Evolutionary conservation across 2,888 invertebrate species (phyloP).

Genomic region (Nematopogon swammerdamellus): DNA sequence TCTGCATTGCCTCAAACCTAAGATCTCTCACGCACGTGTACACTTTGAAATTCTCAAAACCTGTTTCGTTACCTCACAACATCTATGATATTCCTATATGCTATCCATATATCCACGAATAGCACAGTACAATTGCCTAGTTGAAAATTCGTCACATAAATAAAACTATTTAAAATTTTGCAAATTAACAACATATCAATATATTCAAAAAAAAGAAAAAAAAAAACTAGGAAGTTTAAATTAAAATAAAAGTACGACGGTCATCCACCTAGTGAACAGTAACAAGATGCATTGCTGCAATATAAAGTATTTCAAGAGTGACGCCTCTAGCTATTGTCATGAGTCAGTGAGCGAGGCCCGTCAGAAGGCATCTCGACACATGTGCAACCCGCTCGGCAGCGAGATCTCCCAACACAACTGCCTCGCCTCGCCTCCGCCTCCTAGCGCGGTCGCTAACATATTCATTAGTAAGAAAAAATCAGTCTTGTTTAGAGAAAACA

Average conservation of each 20-base stretch:
- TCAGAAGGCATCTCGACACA: slow-evolving; percentile 52
- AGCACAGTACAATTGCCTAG: slow-evolving; percentile 36
- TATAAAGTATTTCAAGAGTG: background rate
- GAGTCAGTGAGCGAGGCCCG: slow-evolving; percentile 39
- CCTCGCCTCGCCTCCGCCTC: no score
- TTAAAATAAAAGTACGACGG: background rate
- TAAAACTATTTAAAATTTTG: slow-evolving; percentile 49
- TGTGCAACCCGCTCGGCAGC: slow-evolving; percentile 46
- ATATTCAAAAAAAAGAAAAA: slow-evolving; percentile 15
- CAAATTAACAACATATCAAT: slow-evolving; percentile 50
- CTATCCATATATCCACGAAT: background rate
- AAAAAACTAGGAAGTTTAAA: background rate
- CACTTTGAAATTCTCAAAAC: slow-evolving; percentile 20
- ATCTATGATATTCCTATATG: background rate
- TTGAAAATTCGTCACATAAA: slow-evolving; percentile 16
- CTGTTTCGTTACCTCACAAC: slow-evolving; percentile 49
- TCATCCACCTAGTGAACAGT: background rate
- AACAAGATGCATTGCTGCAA: background rate
- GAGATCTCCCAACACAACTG: no score
- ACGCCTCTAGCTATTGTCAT: slow-evolving; percentile 2
- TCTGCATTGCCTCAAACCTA: slow-evolving; percentile 59
- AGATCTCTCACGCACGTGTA: slow-evolving; percentile 10
- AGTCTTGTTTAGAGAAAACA: slow-evolving; percentile 59
- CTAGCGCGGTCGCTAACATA: slow-evolving; percentile 20
- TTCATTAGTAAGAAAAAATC: slow-evolving; percentile 58